Base-by-base conservation (phyloP, 2,113 vertebrate genomes). In the Ameiurus melas region DNA sequence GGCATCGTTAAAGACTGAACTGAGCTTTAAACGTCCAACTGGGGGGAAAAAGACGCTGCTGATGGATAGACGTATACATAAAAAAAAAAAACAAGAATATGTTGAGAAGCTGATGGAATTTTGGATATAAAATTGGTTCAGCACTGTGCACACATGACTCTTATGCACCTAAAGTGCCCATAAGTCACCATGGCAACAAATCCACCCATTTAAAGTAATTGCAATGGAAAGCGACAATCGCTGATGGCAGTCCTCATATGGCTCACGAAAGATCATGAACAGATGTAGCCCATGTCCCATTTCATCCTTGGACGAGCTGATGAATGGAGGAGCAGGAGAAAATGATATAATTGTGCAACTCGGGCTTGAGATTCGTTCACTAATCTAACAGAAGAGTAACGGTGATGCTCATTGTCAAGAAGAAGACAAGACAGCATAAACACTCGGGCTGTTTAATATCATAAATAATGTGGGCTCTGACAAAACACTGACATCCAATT, bases 221-320 rank as follows among this genome's bases (percentile, higher is more conserved):
- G 91, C 90, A 88, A 89, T 93, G 89, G 84, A 92, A 93, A 84
- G 91, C 84, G 92, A 93, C 86, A 92, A 91, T 89, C 87, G 85
- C 91, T 92, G 94, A 93, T 94, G 91, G 93, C 93, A 92, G 93
- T 92, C 93, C 94, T 95, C 92, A 89, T 91, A 94, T 91, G 94
- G 92, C 94, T 94, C 93, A 92, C 94, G 92, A 93, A 95, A 93
- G 92, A 87, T 92, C 91, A 94, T 94, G 95, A 95, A 93, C 93
- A 88, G 93, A 92, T 91, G 89, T 85, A 89, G 91, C 87, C 90
- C 82, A 84, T 93, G 93, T 91, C 93, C 92, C 90, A 94, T 94
- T 94, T 95, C 92, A 93, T 93, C 94, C 90, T 92, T 70, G 91
- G 92, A 94, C 94, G 92, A 93, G 92, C 91, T 88, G 20, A 84